These are phyloP conservation scores for Euwallacea fornicatus DNA, from an alignment of 1,140 invertebrate species.

Conservation along the genomic window DNA sequence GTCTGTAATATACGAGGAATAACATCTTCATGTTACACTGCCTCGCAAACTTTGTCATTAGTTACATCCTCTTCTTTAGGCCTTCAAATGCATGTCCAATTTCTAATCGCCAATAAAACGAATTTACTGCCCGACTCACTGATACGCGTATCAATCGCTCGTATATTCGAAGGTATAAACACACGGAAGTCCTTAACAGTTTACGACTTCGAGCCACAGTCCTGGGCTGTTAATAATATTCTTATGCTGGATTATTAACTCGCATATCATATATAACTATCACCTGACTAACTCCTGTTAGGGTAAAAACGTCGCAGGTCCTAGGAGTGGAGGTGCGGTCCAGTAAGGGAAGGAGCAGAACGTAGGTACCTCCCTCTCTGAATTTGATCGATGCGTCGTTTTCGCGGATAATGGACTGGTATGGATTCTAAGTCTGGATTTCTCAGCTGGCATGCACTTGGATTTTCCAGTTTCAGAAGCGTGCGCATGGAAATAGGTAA, in stretches of 20 bases:
- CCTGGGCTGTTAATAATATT: neutral
- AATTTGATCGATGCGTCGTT: too few relatives aligned
- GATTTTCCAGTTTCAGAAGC: too few relatives aligned
- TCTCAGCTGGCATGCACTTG: too few relatives aligned
- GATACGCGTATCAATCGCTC: neutral
- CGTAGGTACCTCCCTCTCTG: too few relatives aligned
- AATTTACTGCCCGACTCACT: neutral
- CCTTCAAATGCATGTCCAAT: neutral
- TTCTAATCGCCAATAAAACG: slow-evolving; percentile 3
- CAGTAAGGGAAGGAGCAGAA: too few relatives aligned
- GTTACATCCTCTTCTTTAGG: neutral
- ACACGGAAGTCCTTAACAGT: neutral
- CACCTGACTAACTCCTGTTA: neutral
- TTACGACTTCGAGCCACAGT: neutral
- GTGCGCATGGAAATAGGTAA: too few relatives aligned
- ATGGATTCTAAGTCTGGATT: too few relatives aligned
- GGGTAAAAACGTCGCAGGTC: neutral
- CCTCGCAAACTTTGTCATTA: slow-evolving; percentile 10
- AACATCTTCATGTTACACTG: slow-evolving; percentile 23
- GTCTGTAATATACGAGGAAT: slow-evolving; percentile 32
- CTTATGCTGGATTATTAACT: neutral
- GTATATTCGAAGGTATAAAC: neutral
- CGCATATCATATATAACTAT: neutral
- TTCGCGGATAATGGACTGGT: too few relatives aligned
- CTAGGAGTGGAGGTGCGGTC: too few relatives aligned